phyloP scores from a whole-genome alignment of 1,140 invertebrate species.

The Tachypleus tridentatus region DNA sequence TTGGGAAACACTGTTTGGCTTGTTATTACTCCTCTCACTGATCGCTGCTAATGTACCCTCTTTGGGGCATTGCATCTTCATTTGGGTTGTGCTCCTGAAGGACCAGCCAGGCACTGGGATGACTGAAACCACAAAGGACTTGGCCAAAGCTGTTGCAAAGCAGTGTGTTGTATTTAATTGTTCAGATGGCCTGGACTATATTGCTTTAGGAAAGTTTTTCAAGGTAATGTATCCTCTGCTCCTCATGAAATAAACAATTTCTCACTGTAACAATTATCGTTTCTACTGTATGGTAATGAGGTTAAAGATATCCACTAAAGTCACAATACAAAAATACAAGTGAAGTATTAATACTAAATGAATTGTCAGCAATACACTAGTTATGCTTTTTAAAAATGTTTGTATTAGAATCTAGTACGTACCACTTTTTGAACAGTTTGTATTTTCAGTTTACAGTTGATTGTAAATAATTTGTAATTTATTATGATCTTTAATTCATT shows the following conservation, averaged over 20 bases:
- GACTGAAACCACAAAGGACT: conserved; percentile 91
- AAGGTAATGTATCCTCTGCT: conserved; percentile 43
- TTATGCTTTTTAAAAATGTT: no score
- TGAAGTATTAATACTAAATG: no score
- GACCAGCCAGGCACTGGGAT: conserved; percentile 90
- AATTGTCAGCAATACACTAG: no score
- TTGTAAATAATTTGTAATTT: no score
- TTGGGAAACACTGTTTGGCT: conserved; percentile 74
- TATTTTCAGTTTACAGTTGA: no score
- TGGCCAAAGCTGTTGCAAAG: conserved; percentile 90
- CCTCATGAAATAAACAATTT: not conserved
- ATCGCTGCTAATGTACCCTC: conserved; percentile 78
- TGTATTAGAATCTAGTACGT: no score
- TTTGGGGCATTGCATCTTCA: conserved; percentile 77
- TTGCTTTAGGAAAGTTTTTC: conserved; percentile 90
- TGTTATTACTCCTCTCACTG: conserved; percentile 78
- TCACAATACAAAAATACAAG: no score
- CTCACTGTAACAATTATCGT: no score
- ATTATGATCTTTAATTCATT: no score
- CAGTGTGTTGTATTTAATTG: conserved; percentile 97
- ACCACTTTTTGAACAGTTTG: no score
- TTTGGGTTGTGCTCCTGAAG: conserved; percentile 74
- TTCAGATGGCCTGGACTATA: conserved; percentile 77
- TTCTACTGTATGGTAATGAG: no score
- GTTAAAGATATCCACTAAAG: no score